phyloP scores from a whole-genome alignment of 2,113 vertebrate genomes.

The Callionymus lyra region DNA sequence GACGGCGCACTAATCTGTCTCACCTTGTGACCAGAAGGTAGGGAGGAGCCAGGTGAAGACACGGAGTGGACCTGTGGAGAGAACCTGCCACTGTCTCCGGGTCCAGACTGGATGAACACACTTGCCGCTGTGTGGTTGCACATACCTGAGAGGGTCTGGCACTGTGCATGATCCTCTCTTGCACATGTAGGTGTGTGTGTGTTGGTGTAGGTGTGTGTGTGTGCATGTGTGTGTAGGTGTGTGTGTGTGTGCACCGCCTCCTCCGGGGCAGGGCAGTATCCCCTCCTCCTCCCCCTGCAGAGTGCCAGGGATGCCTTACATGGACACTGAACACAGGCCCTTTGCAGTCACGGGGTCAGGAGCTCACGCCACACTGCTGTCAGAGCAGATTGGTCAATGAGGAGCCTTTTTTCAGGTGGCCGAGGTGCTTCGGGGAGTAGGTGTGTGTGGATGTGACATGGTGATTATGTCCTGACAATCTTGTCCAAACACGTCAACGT shows the following conservation, averaged over 20 bases:
- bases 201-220: too few species aligned
- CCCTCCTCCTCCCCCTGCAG: conserved; percentile 25
- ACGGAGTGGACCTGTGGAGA: conserved; percentile 23
- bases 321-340: conserved; percentile 58
- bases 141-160: conserved; percentile 43
- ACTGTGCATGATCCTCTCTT: conserved; percentile 8
- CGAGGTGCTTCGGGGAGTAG: conserved; percentile 23
- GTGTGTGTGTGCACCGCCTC: conserved; percentile 20
- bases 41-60: conserved; percentile 21
- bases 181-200: conserved; percentile 12
- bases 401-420: conserved; percentile 40
- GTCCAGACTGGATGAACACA: conserved; percentile 35
- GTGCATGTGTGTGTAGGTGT: too few species aligned
- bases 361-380: conserved; percentile 57
- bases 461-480: too few species aligned
- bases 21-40: conserved; percentile 25
- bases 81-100: conserved; percentile 29
- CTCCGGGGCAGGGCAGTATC: conserved; percentile 39
- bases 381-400: conserved; percentile 59
- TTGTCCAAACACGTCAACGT: too few species aligned
- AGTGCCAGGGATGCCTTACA: conserved; percentile 57
- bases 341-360: conserved; percentile 58
- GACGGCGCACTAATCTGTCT: conserved; percentile 20
- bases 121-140: conserved; percentile 43
- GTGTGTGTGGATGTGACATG: too few species aligned